Evolutionary conservation across 2,113 vertebrate genomes (phyloP).

Genomic region (Otis tarda): DNA sequence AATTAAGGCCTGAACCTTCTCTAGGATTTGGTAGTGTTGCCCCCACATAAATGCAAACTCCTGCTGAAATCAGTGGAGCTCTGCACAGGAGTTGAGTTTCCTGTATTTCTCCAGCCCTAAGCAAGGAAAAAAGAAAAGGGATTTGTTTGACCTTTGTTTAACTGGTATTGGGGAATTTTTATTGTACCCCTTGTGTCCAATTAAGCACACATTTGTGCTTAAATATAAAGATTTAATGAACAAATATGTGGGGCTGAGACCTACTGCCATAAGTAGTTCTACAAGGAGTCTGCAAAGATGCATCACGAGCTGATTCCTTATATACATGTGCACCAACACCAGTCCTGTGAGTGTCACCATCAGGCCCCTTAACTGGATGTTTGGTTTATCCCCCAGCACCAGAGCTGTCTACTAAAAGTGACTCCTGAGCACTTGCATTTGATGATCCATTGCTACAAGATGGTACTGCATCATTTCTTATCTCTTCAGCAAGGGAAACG

Average conservation of each 20-base stretch:
- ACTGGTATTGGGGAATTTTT: background rate
- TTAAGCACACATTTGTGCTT: background rate
- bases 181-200: background rate
- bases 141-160: background rate
- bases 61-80: background rate
- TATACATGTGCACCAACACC: no score
- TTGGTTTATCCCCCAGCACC: background rate
- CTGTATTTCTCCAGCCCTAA: background rate
- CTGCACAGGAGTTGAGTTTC: background rate
- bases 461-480: background rate
- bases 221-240: background rate
- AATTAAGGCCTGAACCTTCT: background rate
- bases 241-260: no score
- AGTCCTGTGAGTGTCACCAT: background rate
- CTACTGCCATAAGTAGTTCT: rapidly evolving
- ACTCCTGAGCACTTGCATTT: background rate
- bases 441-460: background rate
- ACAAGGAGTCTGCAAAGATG: background rate
- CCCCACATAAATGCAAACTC: background rate
- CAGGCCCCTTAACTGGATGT: background rate
- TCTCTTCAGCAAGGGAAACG: background rate
- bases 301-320: rapidly evolving
- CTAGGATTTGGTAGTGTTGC: background rate
- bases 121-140: background rate
- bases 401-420: background rate